Base-by-base conservation (phyloP, 2,888 invertebrate genomes). In the Pristionchus mayeri region DNA sequence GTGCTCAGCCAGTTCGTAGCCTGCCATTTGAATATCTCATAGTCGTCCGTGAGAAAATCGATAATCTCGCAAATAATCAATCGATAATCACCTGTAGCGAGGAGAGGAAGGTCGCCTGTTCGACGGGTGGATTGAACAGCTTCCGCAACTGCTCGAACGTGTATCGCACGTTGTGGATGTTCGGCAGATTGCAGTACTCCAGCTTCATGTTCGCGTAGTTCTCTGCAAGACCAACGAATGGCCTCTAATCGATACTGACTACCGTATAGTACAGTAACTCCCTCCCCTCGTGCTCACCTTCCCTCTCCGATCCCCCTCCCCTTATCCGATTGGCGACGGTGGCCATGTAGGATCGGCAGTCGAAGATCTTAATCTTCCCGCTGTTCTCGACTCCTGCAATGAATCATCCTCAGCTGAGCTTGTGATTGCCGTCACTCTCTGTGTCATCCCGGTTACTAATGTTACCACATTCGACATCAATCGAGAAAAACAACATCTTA, bases 241-340 rank as follows among this genome's bases (percentile, higher is more conserved):
- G 21, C 40, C 21, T 21, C 40, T 44, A 37, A 9, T 34, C 24
- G 6, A 48, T 71, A 86, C 34, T 27, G 37, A 71, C 37, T 71
- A 81, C 30, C n/a, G 34, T 27, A 27, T 37, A 44, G 44, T 44
- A 44, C 54, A 54, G n/a, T 54, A 16, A 4, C n/a, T 18, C 54
- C 54, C 11, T 16, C 54, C 54, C n/a, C n/a, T n/a, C n/a, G n/a
- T 21, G n/a, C 84, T 78, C 87, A 93, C 93, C 93, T 83, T 96
- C 95, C 93, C 96, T 97, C 93, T 99, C 98, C 93, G 96, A 97
- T 80, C 98, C 98, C 63, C 98, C 98, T 84, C 98, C 98, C 88
- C 98, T 95, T 0, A 98, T 97, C 87, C 98, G 95, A 94, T 99
- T 98, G 30, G 97, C 98, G 54, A 97, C 96, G 0, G 98, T 98